phyloP scores from a whole-genome alignment of 1,140 invertebrate species.

The Gonioctena quinquepunctata region DNA sequence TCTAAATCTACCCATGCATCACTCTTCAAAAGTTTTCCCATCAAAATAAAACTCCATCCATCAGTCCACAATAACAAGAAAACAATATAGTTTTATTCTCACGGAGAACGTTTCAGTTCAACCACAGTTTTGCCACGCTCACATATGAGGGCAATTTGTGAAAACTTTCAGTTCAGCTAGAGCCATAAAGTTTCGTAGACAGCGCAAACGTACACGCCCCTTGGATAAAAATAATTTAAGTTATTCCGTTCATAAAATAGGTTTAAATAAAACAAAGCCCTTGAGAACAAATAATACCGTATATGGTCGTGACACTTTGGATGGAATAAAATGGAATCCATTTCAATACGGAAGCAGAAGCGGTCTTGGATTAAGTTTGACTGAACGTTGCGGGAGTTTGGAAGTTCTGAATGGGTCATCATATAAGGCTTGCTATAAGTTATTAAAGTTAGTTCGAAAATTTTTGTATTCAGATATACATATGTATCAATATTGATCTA shows the following conservation, averaged over 20 bases:
- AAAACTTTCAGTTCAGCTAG: conserved; percentile 7
- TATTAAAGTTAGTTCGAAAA: no score
- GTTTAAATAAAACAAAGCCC: conserved; percentile 8
- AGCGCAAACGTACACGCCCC: background rate
- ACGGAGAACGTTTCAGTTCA: background rate
- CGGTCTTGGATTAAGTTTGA: background rate
- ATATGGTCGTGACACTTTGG: conserved; percentile 11
- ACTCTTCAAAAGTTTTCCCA: background rate
- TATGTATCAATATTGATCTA: no score
- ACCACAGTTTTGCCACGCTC: background rate
- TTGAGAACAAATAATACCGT: conserved; percentile 9
- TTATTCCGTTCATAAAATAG: conserved; percentile 1
- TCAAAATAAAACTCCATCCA: background rate
- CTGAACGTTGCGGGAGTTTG: no score
- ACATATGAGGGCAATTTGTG: conserved; percentile 12
- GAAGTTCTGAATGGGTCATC: no score
- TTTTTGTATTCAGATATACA: no score
- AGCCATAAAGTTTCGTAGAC: background rate
- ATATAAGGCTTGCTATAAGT: no score
- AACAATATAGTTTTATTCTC: background rate
- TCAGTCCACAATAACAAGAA: background rate
- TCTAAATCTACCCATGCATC: no score
- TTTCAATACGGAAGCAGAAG: background rate
- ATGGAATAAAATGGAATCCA: background rate
- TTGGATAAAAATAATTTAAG: conserved; percentile 10